These are phyloP conservation scores for Schizotus pectinicornis DNA, from an alignment of 2,888 invertebrate species.

Conservation along the genomic window DNA sequence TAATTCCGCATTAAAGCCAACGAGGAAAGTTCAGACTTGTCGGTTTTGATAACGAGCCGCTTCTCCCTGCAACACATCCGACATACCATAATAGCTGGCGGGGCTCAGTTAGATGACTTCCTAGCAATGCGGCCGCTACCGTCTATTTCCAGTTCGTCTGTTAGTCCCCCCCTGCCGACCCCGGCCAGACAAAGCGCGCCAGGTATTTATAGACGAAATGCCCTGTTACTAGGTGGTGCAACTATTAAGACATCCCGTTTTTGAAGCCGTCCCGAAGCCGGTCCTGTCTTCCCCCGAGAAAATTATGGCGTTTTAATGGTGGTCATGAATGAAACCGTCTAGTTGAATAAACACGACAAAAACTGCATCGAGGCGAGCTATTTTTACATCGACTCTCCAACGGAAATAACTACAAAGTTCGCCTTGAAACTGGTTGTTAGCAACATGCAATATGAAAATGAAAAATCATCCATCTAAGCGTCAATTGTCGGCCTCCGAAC, in stretches of 20 bases:
- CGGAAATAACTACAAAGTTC: slow-evolving; percentile 8
- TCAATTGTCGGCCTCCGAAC: neutral
- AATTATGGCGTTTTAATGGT: too few relatives aligned
- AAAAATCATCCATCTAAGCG: slow-evolving; percentile 1
- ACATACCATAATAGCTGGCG: slow-evolving; percentile 20
- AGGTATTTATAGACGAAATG: slow-evolving; percentile 29
- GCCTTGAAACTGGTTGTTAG: slow-evolving; percentile 6
- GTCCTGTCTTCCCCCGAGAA: too few relatives aligned
- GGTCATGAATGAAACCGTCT: too few relatives aligned
- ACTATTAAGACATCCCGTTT: neutral
- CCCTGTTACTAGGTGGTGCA: slow-evolving; percentile 26
- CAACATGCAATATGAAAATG: slow-evolving; percentile 2
- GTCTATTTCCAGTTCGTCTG: slow-evolving; percentile 39
- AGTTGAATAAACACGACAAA: too few relatives aligned
- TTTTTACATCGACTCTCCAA: neutral
- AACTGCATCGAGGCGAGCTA: too few relatives aligned
- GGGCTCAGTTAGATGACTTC: slow-evolving; percentile 31
- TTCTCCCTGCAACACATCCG: neutral
- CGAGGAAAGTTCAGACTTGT: too few relatives aligned
- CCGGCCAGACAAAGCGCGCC: slow-evolving; percentile 30
- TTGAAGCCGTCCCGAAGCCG: neutral
- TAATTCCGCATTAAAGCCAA: too few relatives aligned
- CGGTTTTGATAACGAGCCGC: too few relatives aligned
- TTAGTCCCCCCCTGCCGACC: slow-evolving; percentile 14
- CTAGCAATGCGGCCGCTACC: slow-evolving; percentile 35